Conservation (phyloP, 2,797 vertebrate species). For the Lepus oiostolus region DNA sequence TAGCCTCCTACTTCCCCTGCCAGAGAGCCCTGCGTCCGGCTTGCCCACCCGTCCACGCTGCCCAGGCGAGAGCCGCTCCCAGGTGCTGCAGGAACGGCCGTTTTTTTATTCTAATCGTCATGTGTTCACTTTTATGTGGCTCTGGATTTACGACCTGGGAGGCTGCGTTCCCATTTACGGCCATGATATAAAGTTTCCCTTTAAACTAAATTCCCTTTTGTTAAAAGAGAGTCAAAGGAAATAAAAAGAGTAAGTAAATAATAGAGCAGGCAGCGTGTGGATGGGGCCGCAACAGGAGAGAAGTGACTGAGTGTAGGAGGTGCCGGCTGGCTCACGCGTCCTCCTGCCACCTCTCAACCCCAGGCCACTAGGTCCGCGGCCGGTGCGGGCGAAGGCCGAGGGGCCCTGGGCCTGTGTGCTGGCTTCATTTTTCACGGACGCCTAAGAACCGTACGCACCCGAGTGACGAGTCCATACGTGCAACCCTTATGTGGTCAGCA, state of each 20-base stretch:
- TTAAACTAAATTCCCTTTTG: conserved; percentile 72
- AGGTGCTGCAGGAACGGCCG: neutral
- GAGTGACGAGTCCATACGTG: neutral
- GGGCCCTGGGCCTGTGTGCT: neutral
- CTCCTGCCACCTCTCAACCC: fast-evolving
- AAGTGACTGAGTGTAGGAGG: neutral
- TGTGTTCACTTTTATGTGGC: conserved; percentile 61
- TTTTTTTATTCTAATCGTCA: conserved; percentile 66
- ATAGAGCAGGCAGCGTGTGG: neutral
- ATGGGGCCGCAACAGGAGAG: neutral
- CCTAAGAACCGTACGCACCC: neutral
- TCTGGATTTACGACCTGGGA: conserved; percentile 65
- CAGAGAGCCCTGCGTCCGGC: neutral
- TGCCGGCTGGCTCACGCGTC: fast-evolving
- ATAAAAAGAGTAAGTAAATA: conserved; percentile 72
- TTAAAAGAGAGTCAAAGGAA: conserved; percentile 64
- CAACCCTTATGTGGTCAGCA: fast-evolving
- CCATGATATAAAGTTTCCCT: conserved; percentile 67
- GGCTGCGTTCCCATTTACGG: conserved; percentile 43
- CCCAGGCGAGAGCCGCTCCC: neutral
- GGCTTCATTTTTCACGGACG: neutral
- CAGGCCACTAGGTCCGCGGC: neutral
- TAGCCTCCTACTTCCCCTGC: neutral
- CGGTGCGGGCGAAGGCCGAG: neutral
- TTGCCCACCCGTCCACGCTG: neutral